Evolutionary conservation across 1,140 invertebrate genomes (phyloP), one percentile per base, ranked within the genome.

Genomic region (Coboldia fuscipes): DNA sequence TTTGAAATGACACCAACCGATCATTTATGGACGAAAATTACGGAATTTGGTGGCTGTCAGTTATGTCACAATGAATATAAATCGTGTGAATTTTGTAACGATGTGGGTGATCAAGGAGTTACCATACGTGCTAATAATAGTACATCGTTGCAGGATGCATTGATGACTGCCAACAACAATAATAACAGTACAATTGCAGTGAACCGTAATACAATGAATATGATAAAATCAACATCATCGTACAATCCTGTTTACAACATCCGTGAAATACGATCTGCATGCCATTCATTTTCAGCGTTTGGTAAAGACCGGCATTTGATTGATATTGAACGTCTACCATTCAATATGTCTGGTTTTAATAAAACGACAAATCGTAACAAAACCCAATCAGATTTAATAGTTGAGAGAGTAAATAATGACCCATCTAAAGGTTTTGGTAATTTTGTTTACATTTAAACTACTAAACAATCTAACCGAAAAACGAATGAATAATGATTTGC

Each of bases 201-300:
- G n/a, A n/a, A n/a, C n/a, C n/a, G n/a, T n/a, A n/a, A n/a, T n/a
- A n/a, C n/a, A n/a, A n/a, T n/a, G n/a, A n/a, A n/a, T n/a, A n/a
- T n/a, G n/a, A n/a, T n/a, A n/a, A n/a, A n/a, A n/a, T n/a, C 18
- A 22, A 20, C 22, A 16, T 8, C 23, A 1, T 39, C 41, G 26
- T 55, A 55, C 38, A 54, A 43, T 27, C 52, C 52, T 0, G 52
- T 55, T 1, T 55, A 55, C 30, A 55, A 55, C 35, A 54, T 55
- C 14, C 50, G 52, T 0, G 52, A 55, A 27, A 55, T 55, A 7
- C 45, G 52, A 28, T 51, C 52, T 0, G 41, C 43, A 2, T 37
- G 45, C 8, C 49, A 55, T 38, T 53, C 48, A 16, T 55, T 55
- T 40, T 54, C 51, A 23, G 42, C 48, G 17, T 41, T 55, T 29